Evolutionary conservation across 2,113 vertebrate genomes (phyloP).

Genomic region (Paralichthys olivaceus): DNA sequence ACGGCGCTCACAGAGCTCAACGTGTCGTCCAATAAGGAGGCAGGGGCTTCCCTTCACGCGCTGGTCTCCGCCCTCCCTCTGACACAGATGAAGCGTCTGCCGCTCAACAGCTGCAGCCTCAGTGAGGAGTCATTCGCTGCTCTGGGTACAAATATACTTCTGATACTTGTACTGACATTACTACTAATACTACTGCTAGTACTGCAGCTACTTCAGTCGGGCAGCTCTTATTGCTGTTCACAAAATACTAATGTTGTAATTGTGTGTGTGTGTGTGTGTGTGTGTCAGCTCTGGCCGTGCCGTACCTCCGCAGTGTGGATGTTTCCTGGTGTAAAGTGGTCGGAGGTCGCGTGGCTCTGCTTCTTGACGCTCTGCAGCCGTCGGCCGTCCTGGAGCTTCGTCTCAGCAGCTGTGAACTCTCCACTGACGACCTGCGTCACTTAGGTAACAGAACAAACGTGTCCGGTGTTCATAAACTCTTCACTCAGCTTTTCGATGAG

Average conservation of each 20-base stretch:
- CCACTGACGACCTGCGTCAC: slow-evolving; percentile 82
- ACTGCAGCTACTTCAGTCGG: too few relatives aligned
- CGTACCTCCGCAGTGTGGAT: slow-evolving; percentile 84
- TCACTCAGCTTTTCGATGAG: too few relatives aligned
- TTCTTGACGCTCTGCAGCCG: slow-evolving; percentile 83
- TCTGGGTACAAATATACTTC: slow-evolving; percentile 76
- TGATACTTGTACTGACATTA: neutral
- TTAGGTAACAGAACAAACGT: slow-evolving; percentile 82
- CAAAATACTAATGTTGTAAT: neutral
- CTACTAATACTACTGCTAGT: too few relatives aligned
- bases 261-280: slow-evolving; percentile 30
- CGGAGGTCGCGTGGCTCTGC: slow-evolving; percentile 85
- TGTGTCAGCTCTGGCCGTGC: slow-evolving; percentile 81
- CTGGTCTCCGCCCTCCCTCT: slow-evolving; percentile 86
- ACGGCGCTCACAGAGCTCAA: slow-evolving; percentile 84
- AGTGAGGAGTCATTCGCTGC: slow-evolving; percentile 80
- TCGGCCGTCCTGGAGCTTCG: slow-evolving; percentile 82
- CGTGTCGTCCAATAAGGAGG: slow-evolving; percentile 87
- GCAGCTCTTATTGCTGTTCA: too few relatives aligned
- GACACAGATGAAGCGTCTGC: slow-evolving; percentile 80
- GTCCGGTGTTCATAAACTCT: too few relatives aligned
- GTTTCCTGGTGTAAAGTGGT: slow-evolving; percentile 94
- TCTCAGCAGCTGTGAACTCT: slow-evolving; percentile 91
- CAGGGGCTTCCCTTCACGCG: slow-evolving; percentile 75
- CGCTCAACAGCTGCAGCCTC: slow-evolving; percentile 85